Conservation (phyloP, 2,113 vertebrate species). For the Bos indicus region DNA sequence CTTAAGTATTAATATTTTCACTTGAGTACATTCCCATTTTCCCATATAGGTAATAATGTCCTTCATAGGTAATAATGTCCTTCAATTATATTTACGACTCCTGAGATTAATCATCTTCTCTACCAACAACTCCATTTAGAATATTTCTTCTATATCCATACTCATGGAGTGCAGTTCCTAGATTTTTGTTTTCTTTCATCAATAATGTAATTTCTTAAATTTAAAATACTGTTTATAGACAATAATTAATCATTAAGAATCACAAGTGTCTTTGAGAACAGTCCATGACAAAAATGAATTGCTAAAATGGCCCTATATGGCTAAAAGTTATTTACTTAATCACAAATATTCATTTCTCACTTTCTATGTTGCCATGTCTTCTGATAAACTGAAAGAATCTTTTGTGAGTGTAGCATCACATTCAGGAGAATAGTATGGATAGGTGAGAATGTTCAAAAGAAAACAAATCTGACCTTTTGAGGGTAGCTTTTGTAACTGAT, state of each 20-base stretch:
- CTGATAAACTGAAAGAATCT: background rate
- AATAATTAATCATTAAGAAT: background rate
- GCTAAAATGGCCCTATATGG: background rate
- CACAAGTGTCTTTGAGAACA: background rate
- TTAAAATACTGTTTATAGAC: background rate
- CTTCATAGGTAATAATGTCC: background rate
- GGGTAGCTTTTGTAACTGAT: background rate
- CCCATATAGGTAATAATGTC: too few species aligned
- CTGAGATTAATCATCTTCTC: background rate
- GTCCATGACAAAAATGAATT: background rate
- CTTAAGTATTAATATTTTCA: background rate
- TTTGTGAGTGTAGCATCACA: background rate
- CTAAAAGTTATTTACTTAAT: background rate
- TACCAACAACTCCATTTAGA: background rate
- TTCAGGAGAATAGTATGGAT: background rate
- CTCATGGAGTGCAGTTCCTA: background rate
- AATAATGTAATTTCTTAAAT: background rate
- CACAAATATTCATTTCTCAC: background rate
- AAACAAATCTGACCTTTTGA: background rate
- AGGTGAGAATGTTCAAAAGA: background rate
- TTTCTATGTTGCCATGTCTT: background rate
- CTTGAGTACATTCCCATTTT: background rate
- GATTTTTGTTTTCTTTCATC: background rate
- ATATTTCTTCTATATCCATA: background rate
- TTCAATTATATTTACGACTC: background rate